phyloP scores from a whole-genome alignment of 2,113 vertebrate genomes.

The Proteles cristata region DNA sequence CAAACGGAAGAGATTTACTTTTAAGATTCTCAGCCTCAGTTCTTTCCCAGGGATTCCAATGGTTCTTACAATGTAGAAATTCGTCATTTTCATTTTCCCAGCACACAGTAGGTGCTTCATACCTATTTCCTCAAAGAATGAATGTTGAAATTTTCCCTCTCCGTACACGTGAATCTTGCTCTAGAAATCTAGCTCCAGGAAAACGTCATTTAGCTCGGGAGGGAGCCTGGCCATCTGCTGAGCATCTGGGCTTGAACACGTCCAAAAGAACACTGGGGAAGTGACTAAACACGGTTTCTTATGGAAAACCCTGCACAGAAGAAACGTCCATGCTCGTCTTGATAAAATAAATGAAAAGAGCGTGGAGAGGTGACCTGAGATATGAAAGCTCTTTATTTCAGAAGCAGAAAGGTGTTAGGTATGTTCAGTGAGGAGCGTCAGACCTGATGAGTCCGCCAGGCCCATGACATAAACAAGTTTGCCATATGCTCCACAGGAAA shows the following conservation, averaged over 20 bases:
- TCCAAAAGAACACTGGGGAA: neutral
- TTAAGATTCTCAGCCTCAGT: neutral
- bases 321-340: neutral
- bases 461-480: neutral
- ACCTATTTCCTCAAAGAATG: neutral
- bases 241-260: neutral
- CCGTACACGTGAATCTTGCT: neutral
- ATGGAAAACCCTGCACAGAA: neutral
- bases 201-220: neutral
- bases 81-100: neutral
- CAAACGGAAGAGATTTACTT: neutral
- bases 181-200: neutral
- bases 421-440: neutral
- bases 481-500: neutral
- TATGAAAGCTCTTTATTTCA: neutral
- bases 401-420: neutral
- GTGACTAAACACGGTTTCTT: neutral
- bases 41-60: neutral
- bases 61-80: neutral
- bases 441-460: neutral
- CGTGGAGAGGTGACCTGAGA: neutral
- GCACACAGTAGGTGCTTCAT: neutral
- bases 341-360: neutral
- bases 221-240: neutral
- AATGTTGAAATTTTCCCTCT: neutral